phyloP scores from a whole-genome alignment of 2,113 vertebrate species.

The Electrona antarctica region DNA sequence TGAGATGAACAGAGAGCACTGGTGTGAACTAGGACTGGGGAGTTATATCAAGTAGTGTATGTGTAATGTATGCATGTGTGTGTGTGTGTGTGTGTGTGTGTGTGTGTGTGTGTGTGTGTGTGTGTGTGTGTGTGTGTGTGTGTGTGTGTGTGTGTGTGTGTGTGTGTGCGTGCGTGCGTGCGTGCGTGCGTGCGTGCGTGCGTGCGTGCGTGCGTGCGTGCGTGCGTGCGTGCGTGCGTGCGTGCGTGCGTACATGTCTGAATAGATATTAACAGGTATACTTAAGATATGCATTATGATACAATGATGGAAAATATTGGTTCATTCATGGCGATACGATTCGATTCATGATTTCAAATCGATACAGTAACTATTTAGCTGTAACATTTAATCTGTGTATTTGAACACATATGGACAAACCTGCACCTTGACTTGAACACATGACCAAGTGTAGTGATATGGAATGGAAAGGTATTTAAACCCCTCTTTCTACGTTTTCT shows the following conservation, averaged over 20 bases:
- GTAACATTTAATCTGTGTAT: too few species aligned
- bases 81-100: background rate
- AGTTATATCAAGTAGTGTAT: conserved; percentile 40
- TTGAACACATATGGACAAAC: too few species aligned
- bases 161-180: background rate
- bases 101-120: conserved; percentile 11
- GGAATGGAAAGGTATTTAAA: too few species aligned
- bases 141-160: background rate
- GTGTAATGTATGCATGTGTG: conserved; percentile 14
- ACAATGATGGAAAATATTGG: too few species aligned
- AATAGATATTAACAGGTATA: too few species aligned
- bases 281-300: too few species aligned
- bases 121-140: conserved; percentile 2
- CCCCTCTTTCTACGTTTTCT: too few species aligned
- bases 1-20: conserved; percentile 63
- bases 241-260: background rate
- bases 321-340: too few species aligned
- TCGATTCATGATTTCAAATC: too few species aligned
- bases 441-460: too few species aligned
- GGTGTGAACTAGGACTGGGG: conserved; percentile 56
- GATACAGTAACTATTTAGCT: too few species aligned
- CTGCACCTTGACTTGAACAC: too few species aligned
- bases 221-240: background rate
- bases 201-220: background rate
- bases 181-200: background rate